Evolutionary conservation across 1,140 invertebrate genomes (phyloP).

Genomic region (Conopomorpha cramerella): DNA sequence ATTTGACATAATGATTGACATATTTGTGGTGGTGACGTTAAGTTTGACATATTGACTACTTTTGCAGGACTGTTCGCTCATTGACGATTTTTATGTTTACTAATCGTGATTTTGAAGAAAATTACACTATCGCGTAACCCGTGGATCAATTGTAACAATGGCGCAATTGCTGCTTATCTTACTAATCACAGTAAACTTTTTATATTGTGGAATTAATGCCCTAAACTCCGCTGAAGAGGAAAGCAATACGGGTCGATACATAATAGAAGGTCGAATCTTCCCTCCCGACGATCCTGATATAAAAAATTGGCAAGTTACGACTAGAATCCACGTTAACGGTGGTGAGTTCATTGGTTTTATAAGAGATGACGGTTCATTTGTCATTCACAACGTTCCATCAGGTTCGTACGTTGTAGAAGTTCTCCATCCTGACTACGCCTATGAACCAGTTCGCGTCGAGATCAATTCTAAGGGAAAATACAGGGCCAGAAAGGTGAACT

Average conservation of each 20-base stretch:
- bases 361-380: constrained; percentile 92
- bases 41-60: no score
- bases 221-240: constrained; percentile 59
- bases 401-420: constrained; percentile 97
- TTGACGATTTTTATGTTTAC: no score
- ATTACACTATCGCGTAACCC: no score
- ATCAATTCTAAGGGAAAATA: constrained; percentile 97
- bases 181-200: no score
- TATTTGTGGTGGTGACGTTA: no score
- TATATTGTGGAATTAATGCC: constrained; percentile 6
- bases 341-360: constrained; percentile 87
- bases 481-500: constrained; percentile 91
- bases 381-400: constrained; percentile 85
- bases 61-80: no score
- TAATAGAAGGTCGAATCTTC: constrained; percentile 83
- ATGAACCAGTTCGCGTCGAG: constrained; percentile 91
- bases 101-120: not conserved
- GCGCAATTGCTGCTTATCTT: not conserved
- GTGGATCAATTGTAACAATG: no score
- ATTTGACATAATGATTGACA: no score
- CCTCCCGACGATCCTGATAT: constrained; percentile 65
- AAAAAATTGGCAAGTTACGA: constrained; percentile 76
- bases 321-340: constrained; percentile 83
- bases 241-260: constrained; percentile 62
- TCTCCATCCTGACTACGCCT: constrained; percentile 86